Conservation (phyloP, 2,113 vertebrate species). For the Columba janthina region DNA sequence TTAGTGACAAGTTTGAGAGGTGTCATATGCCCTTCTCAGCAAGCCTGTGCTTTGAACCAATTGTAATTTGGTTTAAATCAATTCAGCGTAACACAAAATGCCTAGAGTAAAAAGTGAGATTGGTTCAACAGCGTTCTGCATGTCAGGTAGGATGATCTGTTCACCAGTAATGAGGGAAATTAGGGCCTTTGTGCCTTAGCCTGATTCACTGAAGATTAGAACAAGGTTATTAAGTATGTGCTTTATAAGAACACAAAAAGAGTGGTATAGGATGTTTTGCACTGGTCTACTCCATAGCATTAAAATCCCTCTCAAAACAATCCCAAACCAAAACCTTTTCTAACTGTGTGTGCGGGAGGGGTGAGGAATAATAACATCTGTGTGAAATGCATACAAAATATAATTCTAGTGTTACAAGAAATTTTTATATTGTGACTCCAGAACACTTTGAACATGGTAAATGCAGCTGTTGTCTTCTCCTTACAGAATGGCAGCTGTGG, state of each 20-base stretch:
- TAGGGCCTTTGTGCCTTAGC: neutral
- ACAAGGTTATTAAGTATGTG: neutral
- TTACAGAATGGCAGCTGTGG: neutral
- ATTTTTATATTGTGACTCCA: neutral
- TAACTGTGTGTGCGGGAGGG: fast-evolving
- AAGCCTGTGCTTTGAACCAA: neutral
- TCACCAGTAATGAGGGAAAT: neutral
- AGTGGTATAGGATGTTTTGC: neutral
- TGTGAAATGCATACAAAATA: neutral
- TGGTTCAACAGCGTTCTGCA: neutral
- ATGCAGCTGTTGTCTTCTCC: neutral
- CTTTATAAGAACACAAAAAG: neutral
- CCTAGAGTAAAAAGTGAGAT: neutral
- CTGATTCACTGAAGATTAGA: neutral
- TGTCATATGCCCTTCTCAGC: neutral
- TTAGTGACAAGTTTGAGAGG: slow-evolving; percentile 65
- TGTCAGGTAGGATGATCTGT: slow-evolving; percentile 12
- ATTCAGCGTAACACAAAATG: neutral
- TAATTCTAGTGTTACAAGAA: neutral
- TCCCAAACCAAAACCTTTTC: neutral
- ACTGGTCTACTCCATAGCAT: neutral
- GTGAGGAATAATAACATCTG: neutral
- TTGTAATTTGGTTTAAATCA: neutral
- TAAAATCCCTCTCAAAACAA: neutral
- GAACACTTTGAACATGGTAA: neutral